These are phyloP conservation scores for Cygnus olor DNA, from an alignment of 2,797 vertebrate genomes.

Conservation along the genomic window DNA sequence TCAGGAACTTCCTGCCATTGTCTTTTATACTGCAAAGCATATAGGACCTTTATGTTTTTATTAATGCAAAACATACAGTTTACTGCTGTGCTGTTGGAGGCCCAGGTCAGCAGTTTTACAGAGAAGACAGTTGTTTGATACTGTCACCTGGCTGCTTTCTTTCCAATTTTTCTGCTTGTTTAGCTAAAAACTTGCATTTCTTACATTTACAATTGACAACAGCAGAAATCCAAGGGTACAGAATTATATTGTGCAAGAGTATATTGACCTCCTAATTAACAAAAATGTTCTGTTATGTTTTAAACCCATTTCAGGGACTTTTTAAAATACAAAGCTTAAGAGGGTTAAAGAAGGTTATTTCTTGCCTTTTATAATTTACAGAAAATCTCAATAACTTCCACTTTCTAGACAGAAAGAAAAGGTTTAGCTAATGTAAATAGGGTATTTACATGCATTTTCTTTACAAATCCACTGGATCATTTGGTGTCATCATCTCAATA, in stretches of 20 bases:
- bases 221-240: not conserved
- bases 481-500: not conserved
- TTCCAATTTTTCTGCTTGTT: not conserved
- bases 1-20: not conserved
- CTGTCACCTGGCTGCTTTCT: not conserved
- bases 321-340: not conserved
- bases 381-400: not conserved
- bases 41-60: too few species aligned
- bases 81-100: not conserved
- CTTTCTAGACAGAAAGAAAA: slow-evolving; percentile 9
- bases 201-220: not conserved
- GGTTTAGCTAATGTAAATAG: not conserved
- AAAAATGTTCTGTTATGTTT: not conserved
- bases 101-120: not conserved
- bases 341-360: not conserved
- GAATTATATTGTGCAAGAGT: not conserved
- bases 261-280: not conserved
- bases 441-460: not conserved
- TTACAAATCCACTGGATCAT: not conserved
- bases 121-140: not conserved
- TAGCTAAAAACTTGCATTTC: not conserved
- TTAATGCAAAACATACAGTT: too few species aligned
- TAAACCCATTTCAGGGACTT: not conserved
- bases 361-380: not conserved
- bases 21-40: not conserved